Base-by-base conservation (phyloP, 2,888 invertebrate genomes). In the Lithophane socia region DNA sequence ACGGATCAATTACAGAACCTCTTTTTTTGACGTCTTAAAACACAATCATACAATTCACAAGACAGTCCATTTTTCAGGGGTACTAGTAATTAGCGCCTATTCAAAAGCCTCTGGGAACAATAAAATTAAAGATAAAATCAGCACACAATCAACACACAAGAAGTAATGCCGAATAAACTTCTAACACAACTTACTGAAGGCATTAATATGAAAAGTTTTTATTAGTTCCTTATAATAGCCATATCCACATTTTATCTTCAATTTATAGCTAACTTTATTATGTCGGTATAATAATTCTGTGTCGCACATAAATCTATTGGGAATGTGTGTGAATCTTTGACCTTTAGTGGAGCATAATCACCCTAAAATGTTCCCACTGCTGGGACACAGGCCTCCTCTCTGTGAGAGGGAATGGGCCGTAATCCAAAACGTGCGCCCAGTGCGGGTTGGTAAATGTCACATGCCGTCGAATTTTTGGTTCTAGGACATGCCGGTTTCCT, bases 211-310 rank as follows among this genome's bases (percentile, higher is more conserved):
- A 85, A 80, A 83, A 85, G 67, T 87, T 87, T 87, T 86, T 87
- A 87, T 87, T 86, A 73, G 79, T 84, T 82, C 74, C 80, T 68
- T 79, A 71, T 81, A 86, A 65, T 65, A 78, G 63, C 77, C 70
- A 72, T 86, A 80, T 79, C 75, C 77, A 86, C 77, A 83, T 82
- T 80, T 84, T 84, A 87, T 82, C 73, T 79, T 56, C 70, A 79
- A 86, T 85, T 87, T 86, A 86, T 87, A n/a, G 80, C 81, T 66
- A 24, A 75, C 21, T 86, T 86, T 87, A 87, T 80, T 77, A 85
- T 67, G 66, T 68, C 37, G 18, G 54, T 77, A 80, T 78, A 82
- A 84, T 79, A 79, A 84, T 80, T 83, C 58, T 66, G 61, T 54
- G 75, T 73, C 52, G 16, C 29, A 67, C 56, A 79, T 81, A 73